Base-by-base conservation (phyloP, 2,113 vertebrate genomes). In the Procavia capensis region DNA sequence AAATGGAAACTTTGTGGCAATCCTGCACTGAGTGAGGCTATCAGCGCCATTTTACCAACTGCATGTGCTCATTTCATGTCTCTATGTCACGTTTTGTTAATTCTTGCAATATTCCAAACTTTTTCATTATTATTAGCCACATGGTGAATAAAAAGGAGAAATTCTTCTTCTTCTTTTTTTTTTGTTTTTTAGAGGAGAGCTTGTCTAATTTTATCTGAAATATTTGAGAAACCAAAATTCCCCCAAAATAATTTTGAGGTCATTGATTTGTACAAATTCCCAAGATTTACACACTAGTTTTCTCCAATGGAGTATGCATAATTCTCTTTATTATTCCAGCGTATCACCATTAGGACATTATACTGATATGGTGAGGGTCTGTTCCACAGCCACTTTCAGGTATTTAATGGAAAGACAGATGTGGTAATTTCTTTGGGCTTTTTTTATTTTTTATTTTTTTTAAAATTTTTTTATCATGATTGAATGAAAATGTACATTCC, bases 131-230 rank as follows among this genome's bases (percentile, higher is more conserved):
- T 50, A 50, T 13, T n/a, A n/a, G n/a, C n/a, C n/a, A n/a, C n/a
- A n/a, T n/a, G n/a, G n/a, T n/a, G n/a, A n/a, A n/a, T n/a, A n/a
- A n/a, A n/a, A n/a, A n/a, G n/a, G n/a, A n/a, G n/a, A n/a, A n/a
- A n/a, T n/a, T n/a, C n/a, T n/a, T n/a, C n/a, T n/a, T n/a, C n/a
- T n/a, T n/a, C n/a, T n/a, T n/a, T n/a, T n/a, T n/a, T n/a, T n/a
- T n/a, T n/a, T n/a, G n/a, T n/a, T n/a, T n/a, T n/a, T n/a, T 54
- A 27, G 86, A 85, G 78, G 25, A 95, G 36, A 94, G 75, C 64
- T 83, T 88, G 39, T 1, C 74, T 93, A 94, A 96, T 95, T 95
- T 85, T 92, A 80, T 59, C 79, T 50, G 24, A 92, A 27, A n/a
- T n/a, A n/a, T n/a, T n/a, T n/a, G n/a, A n/a, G 22, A 93, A 66